Evolutionary conservation across 2,888 invertebrate species (phyloP).

Genomic region (Gerris lacustris): DNA sequence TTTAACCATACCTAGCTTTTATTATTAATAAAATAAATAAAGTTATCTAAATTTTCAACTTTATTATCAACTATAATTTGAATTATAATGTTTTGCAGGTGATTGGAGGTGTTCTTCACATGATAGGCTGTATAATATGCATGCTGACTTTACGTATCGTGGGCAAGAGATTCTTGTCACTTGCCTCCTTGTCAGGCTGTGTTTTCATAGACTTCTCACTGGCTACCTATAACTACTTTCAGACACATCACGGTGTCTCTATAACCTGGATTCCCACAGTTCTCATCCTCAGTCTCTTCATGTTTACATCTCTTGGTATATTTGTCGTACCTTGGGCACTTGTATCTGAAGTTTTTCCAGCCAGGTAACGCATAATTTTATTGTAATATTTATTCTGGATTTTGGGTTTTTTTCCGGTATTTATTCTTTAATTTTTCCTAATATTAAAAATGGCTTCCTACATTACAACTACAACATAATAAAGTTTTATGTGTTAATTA

Average conservation of each 20-base stretch:
- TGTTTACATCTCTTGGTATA: conserved; percentile 37
- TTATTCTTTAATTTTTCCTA: too few relatives aligned
- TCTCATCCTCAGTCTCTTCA: conserved; percentile 39
- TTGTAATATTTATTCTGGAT: conserved; percentile 4
- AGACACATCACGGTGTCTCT: conserved; percentile 32
- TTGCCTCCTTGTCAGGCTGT: conserved; percentile 38
- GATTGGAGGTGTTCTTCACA: conserved; percentile 26
- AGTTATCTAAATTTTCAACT: too few relatives aligned
- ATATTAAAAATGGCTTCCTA: too few relatives aligned
- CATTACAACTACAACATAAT: too few relatives aligned
- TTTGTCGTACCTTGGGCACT: conserved; percentile 45
- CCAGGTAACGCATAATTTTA: conserved; percentile 38
- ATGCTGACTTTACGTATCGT: conserved; percentile 26
- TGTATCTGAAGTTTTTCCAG: conserved; percentile 47
- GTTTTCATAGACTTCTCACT: conserved; percentile 39
- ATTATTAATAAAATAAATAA: too few relatives aligned
- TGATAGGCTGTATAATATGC: conserved; percentile 28
- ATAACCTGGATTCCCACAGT: conserved; percentile 39
- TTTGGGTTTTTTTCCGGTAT: neutral
- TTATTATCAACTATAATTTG: too few relatives aligned
- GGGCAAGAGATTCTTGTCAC: conserved; percentile 39
- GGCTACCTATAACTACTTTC: conserved; percentile 39
- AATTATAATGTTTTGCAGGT: conserved; percentile 25
- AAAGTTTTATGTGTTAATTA: too few relatives aligned
- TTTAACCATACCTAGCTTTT: too few relatives aligned